phyloP scores from a whole-genome alignment of 1,140 invertebrate genomes.

The Saccostrea echinata region DNA sequence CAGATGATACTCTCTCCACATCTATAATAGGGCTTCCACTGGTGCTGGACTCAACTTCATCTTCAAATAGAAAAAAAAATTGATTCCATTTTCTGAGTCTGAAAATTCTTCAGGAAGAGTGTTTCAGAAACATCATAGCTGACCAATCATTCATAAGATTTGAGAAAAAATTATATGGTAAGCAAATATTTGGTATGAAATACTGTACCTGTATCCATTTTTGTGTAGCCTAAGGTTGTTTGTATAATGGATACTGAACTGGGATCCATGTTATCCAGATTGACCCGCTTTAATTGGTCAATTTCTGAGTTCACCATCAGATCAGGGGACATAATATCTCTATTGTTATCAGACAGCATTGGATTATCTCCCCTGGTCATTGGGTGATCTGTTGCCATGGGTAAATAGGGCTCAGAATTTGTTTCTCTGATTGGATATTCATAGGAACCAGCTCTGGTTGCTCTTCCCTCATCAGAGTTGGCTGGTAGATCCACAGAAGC shows the following conservation, averaged over 20 bases:
- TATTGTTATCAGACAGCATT: slow-evolving; percentile 62
- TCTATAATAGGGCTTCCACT: slow-evolving; percentile 85
- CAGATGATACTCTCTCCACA: slow-evolving; percentile 86
- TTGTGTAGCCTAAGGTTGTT: slow-evolving; percentile 6
- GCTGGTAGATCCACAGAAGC: slow-evolving; percentile 75
- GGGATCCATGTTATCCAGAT: slow-evolving; percentile 30
- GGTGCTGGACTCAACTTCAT: slow-evolving; percentile 66
- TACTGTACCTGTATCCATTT: slow-evolving; percentile 66
- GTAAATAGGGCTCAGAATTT: slow-evolving; percentile 75
- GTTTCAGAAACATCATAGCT: too few species aligned
- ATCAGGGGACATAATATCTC: slow-evolving; percentile 70
- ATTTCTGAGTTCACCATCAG: slow-evolving; percentile 69
- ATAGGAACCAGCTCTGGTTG: slow-evolving; percentile 46
- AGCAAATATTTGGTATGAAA: too few species aligned
- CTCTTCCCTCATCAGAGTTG: slow-evolving; percentile 48
- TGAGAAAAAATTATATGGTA: too few species aligned
- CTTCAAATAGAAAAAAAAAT: slow-evolving; percentile 66
- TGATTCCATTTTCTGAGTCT: too few species aligned
- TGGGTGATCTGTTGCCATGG: slow-evolving; percentile 62
- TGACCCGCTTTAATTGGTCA: slow-evolving; percentile 28
- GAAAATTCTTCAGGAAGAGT: too few species aligned
- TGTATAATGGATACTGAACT: background rate
- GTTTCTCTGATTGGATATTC: slow-evolving; percentile 67
- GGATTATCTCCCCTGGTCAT: slow-evolving; percentile 63
- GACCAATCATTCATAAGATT: too few species aligned